phyloP scores from a whole-genome alignment of 2,797 vertebrate genomes.

The Etheostoma perlongum region DNA sequence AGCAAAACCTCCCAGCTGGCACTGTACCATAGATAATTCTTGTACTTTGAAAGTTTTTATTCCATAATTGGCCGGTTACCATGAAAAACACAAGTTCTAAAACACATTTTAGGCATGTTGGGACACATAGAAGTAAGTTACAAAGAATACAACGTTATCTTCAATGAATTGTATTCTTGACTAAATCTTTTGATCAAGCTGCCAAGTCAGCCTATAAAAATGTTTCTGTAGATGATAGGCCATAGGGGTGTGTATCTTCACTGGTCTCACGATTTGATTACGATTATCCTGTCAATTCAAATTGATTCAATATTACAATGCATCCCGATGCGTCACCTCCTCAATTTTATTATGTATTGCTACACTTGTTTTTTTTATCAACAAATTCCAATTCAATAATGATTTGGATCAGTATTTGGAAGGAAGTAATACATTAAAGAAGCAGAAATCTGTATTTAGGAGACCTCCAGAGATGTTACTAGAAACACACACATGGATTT shows the following conservation, averaged over 20 bases:
- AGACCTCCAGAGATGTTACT: neutral
- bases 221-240: neutral
- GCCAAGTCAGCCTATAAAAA: slow-evolving; percentile 20
- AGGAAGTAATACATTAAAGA: neutral
- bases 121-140: neutral
- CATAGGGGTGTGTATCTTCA: too few species aligned
- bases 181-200: slow-evolving; percentile 17
- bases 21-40: neutral
- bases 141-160: neutral
- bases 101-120: slow-evolving; percentile 19
- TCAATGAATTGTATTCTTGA: neutral
- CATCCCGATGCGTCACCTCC: too few species aligned
- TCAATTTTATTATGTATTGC: too few species aligned
- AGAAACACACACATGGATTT: neutral
- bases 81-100: neutral
- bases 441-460: neutral
- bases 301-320: too few species aligned
- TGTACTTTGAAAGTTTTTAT: neutral
- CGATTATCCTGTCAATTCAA: too few species aligned
- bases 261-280: too few species aligned
- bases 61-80: neutral
- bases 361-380: too few species aligned
- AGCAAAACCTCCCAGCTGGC: slow-evolving; percentile 8
- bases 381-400: neutral
- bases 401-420: slow-evolving; percentile 10